Evolutionary conservation across 1,140 invertebrate genomes (phyloP), one percentile per base, ranked within the genome.

Genomic region (Drosophila sp.): DNA sequence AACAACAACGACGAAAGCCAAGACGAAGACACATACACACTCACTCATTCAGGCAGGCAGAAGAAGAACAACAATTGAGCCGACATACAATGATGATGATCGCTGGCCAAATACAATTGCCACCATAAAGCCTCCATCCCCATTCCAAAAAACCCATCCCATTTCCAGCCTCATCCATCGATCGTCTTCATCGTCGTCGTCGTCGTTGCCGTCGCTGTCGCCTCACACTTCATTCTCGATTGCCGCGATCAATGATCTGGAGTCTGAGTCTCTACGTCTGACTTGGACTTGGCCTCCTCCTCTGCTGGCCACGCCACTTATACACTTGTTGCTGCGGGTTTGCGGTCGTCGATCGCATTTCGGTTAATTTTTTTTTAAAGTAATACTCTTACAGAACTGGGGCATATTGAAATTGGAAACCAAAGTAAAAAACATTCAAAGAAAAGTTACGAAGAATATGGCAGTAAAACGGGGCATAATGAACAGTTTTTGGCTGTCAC

Each of bases 271-370:
- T 67, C 54, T 50, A 8, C 44, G 44, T 50, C 27, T 32, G 41
- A 35, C 58, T 73, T 66, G 38, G 50, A 32, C 61, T 62, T 25
- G 33, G 38, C 27, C 60, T 30, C 65, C 4, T 55, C 10, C 57
- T 41, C 56, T 55, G 65, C 56, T 50, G 62, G 61, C 76, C 41
- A 70, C 58, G 87, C 80, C 87, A 90, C 87, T 90, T 90, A 80
- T 90, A 89, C 87, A 90, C 87, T 90, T 90, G 87, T 90, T 90
- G 87, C 83, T 85, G 83, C 83, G 80, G 87, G 89, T 90, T 83
- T 90, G 87, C 76, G 87, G 89, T 87, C 76, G 77, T 60, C 73
- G 80, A 65, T 85, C 82, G 66, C 84, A 89, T 89, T 89, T 89
- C 74, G 84, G 80, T 89, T 80, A 78, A 89, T 83, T 87, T 76